Conservation (phyloP, 2,888 invertebrate genomes). For the Caenorhabditis sp. region DNA sequence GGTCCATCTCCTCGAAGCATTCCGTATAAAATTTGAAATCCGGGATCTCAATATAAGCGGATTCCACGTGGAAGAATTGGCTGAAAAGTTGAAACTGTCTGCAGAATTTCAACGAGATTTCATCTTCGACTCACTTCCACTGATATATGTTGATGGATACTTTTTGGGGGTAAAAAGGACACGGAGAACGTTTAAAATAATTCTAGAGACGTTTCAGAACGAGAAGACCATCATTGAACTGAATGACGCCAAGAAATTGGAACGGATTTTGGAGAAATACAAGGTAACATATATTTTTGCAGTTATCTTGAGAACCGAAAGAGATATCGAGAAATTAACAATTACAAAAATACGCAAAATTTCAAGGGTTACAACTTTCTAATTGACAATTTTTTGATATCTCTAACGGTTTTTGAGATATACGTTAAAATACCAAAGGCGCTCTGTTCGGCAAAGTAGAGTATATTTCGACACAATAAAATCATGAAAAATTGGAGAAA, state of each 20-base stretch:
- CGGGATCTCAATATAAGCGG: conserved; percentile 48
- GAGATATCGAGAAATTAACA: no score
- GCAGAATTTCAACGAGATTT: conserved; percentile 35
- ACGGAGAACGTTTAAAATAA: no score
- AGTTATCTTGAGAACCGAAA: no score
- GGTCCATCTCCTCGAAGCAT: conserved; percentile 44
- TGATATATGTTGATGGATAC: conserved; percentile 49
- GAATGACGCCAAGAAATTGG: conserved; percentile 33
- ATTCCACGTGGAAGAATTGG: conserved; percentile 35
- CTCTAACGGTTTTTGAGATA: no score
- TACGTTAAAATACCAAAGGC: no score
- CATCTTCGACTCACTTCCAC: conserved; percentile 40
- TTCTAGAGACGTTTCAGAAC: conserved; percentile 15
- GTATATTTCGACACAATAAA: no score
- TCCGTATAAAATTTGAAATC: conserved; percentile 39
- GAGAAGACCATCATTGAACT: conserved; percentile 44
- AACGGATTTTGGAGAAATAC: conserved; percentile 39
- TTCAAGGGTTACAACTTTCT: no score
- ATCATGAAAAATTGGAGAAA: no score
- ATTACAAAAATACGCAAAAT: no score
- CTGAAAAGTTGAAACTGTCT: conserved; percentile 33
- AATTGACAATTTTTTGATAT: no score
- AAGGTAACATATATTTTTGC: neutral
- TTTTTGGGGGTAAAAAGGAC: conserved; percentile 45
- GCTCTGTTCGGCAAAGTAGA: no score